Conservation (phyloP, 1,140 invertebrate species). For the Tenebrio molitor region DNA sequence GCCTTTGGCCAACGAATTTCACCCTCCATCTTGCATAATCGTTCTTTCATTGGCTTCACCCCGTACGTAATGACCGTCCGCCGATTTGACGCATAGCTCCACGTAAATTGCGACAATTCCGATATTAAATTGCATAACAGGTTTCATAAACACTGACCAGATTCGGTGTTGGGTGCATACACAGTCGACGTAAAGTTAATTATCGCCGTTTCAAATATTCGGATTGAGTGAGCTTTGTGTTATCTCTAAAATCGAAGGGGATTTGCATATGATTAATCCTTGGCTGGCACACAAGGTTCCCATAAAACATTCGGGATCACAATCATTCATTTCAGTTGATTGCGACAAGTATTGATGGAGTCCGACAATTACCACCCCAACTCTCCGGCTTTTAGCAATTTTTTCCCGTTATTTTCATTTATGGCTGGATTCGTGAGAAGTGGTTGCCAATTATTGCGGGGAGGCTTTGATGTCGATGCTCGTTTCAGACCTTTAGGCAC, state of each 20-base stretch:
- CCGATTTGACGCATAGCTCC: constrained; percentile 10
- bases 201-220: constrained; percentile 49
- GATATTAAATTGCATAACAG: constrained; percentile 23
- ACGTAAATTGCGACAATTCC: constrained; percentile 9
- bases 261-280: constrained; percentile 59
- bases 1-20: constrained; percentile 28
- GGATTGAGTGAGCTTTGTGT: constrained; percentile 48
- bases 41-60: constrained; percentile 29
- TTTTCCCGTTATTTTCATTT: constrained; percentile 34
- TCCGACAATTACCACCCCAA: constrained; percentile 30
- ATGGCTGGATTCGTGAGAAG: not conserved
- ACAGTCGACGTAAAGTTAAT: constrained; percentile 41
- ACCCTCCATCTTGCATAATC: constrained; percentile 27
- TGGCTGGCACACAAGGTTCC: constrained; percentile 51
- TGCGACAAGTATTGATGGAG: constrained; percentile 57
- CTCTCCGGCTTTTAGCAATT: constrained; percentile 24
- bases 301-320: constrained; percentile 57
- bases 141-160: constrained; percentile 19
- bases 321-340: constrained; percentile 56
- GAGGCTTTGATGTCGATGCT: too few relatives aligned
- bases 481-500: constrained; percentile 3
- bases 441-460: not conserved
- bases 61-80: constrained; percentile 8
- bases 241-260: constrained; percentile 52
- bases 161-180: constrained; percentile 7